Conservation (phyloP, 2,888 invertebrate species). For the Zygogramma bicolorata region DNA sequence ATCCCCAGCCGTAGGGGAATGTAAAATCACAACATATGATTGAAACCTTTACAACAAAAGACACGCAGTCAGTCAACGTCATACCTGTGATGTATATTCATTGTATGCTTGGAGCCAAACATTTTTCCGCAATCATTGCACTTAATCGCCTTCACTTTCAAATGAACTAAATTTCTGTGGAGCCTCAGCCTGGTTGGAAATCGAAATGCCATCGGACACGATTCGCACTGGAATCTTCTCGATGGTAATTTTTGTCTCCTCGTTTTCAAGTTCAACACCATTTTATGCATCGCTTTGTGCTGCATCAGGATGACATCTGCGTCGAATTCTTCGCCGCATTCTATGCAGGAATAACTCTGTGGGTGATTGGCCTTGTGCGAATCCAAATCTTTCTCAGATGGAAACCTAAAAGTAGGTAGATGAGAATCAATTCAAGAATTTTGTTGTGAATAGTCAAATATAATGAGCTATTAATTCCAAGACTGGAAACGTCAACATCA, state of each 20-base stretch:
- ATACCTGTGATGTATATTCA: slow-evolving; percentile 21
- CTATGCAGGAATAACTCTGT: slow-evolving; percentile 14
- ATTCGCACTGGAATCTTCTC: slow-evolving; percentile 2
- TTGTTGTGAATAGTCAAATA: too few species aligned
- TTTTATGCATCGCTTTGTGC: slow-evolving; percentile 20
- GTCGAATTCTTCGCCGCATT: slow-evolving; percentile 19
- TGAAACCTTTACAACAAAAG: too few species aligned
- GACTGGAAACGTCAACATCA: too few species aligned
- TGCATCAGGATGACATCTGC: not conserved
- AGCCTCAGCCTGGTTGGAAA: not conserved
- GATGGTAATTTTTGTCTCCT: not conserved
- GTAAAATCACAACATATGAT: too few species aligned
- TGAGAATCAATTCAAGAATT: not conserved
- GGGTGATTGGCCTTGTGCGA: slow-evolving; percentile 14
- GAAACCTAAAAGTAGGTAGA: slow-evolving; percentile 22
- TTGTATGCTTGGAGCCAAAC: slow-evolving; percentile 7
- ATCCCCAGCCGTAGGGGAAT: too few species aligned
- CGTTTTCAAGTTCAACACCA: not conserved
- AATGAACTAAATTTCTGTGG: slow-evolving; percentile 20
- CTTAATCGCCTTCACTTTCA: slow-evolving; percentile 13
- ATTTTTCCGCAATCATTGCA: slow-evolving; percentile 17
- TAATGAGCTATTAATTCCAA: too few species aligned
- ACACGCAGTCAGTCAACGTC: too few species aligned
- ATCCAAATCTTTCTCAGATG: slow-evolving; percentile 9
- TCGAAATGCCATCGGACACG: not conserved